Conservation (phyloP, 2,888 invertebrate species). For the Lasioglossum zephyrum region DNA sequence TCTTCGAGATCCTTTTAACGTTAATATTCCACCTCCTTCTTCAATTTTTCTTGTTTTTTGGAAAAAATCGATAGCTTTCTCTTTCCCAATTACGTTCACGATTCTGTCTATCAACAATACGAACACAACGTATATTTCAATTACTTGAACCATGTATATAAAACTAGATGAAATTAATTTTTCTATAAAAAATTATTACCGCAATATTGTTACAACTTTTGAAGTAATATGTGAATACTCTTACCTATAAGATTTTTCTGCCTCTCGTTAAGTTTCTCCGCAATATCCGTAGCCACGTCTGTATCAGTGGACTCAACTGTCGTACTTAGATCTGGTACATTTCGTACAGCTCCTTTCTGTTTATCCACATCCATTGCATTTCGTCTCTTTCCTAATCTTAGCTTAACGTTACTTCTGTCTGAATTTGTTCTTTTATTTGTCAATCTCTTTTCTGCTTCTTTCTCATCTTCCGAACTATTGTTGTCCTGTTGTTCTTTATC, state of each 20-base stretch:
- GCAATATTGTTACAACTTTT: too few relatives aligned
- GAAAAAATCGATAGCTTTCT: conserved; percentile 90
- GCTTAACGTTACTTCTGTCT: conserved; percentile 87
- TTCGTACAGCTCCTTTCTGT: conserved; percentile 86
- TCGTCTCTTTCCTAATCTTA: conserved; percentile 86
- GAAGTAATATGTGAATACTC: too few relatives aligned
- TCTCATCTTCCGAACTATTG: conserved; percentile 87
- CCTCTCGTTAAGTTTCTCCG: conserved; percentile 90
- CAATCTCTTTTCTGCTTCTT: conserved; percentile 78
- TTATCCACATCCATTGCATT: conserved; percentile 84
- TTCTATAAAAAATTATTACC: too few relatives aligned
- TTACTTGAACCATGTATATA: neutral
- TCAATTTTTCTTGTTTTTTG: conserved; percentile 93
- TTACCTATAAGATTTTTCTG: conserved; percentile 90
- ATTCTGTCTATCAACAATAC: conserved; percentile 86
- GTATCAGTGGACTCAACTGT: conserved; percentile 86
- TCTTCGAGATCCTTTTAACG: conserved; percentile 92
- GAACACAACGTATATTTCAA: neutral
- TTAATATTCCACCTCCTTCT: conserved; percentile 93
- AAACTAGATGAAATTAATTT: neutral
- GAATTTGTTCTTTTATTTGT: conserved; percentile 87
- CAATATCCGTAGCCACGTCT: conserved; percentile 89
- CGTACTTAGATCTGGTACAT: conserved; percentile 87
- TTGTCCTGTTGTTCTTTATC: conserved; percentile 66
- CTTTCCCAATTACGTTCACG: conserved; percentile 89